These are phyloP conservation scores for Hydrozoanthus tunicans DNA, from an alignment of 64 coral and sea anemone genomes.

Conservation along the genomic window DNA sequence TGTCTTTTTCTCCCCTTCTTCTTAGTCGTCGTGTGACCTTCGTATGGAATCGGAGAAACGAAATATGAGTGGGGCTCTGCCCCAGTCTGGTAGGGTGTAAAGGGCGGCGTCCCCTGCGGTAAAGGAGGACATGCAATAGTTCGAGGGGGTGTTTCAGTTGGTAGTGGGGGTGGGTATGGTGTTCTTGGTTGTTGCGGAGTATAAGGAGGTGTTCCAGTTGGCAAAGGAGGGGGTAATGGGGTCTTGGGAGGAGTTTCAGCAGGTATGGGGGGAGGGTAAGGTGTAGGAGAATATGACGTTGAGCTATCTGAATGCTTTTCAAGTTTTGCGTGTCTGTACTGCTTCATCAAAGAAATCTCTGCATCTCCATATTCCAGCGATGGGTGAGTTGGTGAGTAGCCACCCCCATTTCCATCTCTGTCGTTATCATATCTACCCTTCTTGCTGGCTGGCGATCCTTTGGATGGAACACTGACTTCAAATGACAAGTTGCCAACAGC, in stretches of 20 bases:
- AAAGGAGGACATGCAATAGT: neutral
- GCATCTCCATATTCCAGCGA: slow-evolving; percentile 61
- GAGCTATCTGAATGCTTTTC: slow-evolving; percentile 23
- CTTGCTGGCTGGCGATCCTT: neutral
- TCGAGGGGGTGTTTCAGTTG: slow-evolving; percentile 1
- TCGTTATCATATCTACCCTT: slow-evolving; percentile 23
- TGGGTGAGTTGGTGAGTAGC: slow-evolving; percentile 87
- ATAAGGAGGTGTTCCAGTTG: neutral
- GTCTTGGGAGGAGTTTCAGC: slow-evolving; percentile 11
- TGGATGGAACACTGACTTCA: neutral
- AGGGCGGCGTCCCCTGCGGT: slow-evolving; percentile 11
- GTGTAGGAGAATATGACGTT: neutral
- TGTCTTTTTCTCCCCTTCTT: neutral
- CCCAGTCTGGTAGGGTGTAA: neutral
- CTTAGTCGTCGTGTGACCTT: neutral
- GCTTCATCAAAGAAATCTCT: slow-evolving; percentile 74
- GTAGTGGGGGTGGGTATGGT: slow-evolving; percentile 35
- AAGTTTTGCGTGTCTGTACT: slow-evolving; percentile 38
- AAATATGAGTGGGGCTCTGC: neutral
- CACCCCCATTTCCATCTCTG: slow-evolving; percentile 27
- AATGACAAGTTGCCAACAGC: neutral
- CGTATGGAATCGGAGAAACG: neutral
- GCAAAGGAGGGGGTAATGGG: slow-evolving; percentile 28
- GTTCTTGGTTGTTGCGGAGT: neutral
- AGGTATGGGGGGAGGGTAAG: slow-evolving; percentile 24